Evolutionary conservation across 2,888 invertebrate species (phyloP).

Genomic region (Parapristionchus giblindavisi): DNA sequence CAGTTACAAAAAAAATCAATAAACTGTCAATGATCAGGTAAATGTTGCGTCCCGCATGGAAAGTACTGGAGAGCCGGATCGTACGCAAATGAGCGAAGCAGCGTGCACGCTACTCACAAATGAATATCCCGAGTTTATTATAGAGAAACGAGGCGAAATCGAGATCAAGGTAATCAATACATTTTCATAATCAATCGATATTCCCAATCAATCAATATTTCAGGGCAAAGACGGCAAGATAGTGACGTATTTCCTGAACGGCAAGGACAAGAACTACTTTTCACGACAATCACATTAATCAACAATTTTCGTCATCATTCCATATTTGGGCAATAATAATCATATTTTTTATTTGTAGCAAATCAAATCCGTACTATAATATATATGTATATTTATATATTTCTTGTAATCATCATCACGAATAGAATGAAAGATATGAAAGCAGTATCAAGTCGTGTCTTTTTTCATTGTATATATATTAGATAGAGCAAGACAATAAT

Average conservation of each 20-base stretch:
- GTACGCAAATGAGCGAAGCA: slow-evolving; percentile 48
- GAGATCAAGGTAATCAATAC: slow-evolving; percentile 41
- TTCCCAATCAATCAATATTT: slow-evolving; percentile 6
- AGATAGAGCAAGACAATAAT: no score
- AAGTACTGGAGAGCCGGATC: slow-evolving; percentile 46
- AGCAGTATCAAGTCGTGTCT: no score
- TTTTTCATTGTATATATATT: no score
- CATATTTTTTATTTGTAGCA: no score
- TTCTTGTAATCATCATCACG: no score
- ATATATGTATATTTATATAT: no score
- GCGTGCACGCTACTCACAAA: slow-evolving; percentile 42
- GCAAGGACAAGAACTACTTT: slow-evolving; percentile 42
- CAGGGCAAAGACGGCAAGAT: slow-evolving; percentile 58
- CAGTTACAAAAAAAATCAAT: neutral
- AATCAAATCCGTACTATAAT: no score
- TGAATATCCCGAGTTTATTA: slow-evolving; percentile 50
- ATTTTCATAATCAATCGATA: neutral
- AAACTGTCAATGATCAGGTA: slow-evolving; percentile 40
- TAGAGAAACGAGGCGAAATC: slow-evolving; percentile 45
- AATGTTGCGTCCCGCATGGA: slow-evolving; percentile 55
- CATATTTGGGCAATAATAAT: no score
- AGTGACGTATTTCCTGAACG: slow-evolving; percentile 57
- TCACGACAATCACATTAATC: no score
- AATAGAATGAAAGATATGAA: no score
- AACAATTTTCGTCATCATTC: no score